Conservation (phyloP, 2,113 vertebrate species). For the Forbesichthys agassizii region DNA sequence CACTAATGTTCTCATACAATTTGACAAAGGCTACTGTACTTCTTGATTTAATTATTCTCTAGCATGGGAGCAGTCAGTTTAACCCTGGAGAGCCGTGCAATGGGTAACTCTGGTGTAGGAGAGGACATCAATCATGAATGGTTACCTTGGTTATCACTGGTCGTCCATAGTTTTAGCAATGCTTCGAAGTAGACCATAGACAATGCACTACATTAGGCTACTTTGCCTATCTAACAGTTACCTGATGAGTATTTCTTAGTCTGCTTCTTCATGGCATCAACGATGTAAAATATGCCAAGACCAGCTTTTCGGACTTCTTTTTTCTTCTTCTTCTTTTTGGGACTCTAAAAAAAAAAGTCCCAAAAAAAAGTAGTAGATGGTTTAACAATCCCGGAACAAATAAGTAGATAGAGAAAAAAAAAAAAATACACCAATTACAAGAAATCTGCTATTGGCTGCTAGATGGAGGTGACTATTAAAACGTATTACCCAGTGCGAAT, state of each 20-base stretch:
- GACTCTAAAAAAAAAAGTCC: slow-evolving; percentile 24
- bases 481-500: slow-evolving; percentile 38
- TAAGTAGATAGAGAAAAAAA: background rate
- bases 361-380: too few species aligned
- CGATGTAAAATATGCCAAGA: background rate
- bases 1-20: too few species aligned
- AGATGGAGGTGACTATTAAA: background rate
- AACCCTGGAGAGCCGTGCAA: too few species aligned
- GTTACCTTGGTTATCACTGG: too few species aligned
- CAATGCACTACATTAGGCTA: too few species aligned
- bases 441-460: background rate
- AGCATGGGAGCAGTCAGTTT: too few species aligned
- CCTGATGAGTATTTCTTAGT: slow-evolving; percentile 39
- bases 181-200: too few species aligned
- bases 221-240: slow-evolving; percentile 3
- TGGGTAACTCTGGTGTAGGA: background rate
- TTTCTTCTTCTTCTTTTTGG: slow-evolving; percentile 36
- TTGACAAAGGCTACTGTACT: too few species aligned
- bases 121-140: background rate
- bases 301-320: background rate
- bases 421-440: too few species aligned
- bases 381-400: background rate
- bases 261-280: background rate
- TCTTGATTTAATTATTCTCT: too few species aligned
- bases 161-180: too few species aligned